A percentile compares a stretch with the other conserved stretches of the same genome.
Evolutionary conservation across 2,113 vertebrate species (phyloP).

Genomic region (Manacus vitellinus): DNA sequence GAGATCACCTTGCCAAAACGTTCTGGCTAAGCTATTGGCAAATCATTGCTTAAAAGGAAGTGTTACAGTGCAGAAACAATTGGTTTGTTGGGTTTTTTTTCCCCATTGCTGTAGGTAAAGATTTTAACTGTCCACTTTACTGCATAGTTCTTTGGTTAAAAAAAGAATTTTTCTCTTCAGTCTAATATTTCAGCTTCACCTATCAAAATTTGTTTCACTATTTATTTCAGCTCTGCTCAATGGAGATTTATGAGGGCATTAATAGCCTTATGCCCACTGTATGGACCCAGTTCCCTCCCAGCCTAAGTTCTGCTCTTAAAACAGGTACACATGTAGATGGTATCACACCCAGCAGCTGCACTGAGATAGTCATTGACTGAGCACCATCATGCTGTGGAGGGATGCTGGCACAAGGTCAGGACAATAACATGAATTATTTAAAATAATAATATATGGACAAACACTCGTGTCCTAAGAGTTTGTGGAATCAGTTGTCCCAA

Average conservation of each 20-base stretch:
- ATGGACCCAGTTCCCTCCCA: neutral
- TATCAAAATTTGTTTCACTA: neutral
- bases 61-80: slow-evolving; percentile 5
- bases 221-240: neutral
- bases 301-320: neutral
- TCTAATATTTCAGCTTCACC: neutral
- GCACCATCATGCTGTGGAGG: neutral
- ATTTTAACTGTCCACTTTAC: neutral
- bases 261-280: fast-evolving
- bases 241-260: neutral
- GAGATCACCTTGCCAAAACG: neutral
- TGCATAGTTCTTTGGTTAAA: neutral
- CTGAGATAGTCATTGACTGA: neutral
- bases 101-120: neutral
- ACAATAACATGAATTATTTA: neutral
- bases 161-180: neutral
- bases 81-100: neutral
- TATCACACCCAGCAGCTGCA: neutral
- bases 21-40: neutral
- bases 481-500: neutral
- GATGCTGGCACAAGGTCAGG: neutral
- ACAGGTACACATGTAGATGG: neutral
- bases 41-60: slow-evolving; percentile 11
- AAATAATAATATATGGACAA: neutral
- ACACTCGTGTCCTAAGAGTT: neutral